Percentiles rank a stretch among this genome's conserved stretches.
Evolutionary conservation across 2,888 invertebrate genomes (phyloP).

Genomic region (Sphaeridia pumilis): DNA sequence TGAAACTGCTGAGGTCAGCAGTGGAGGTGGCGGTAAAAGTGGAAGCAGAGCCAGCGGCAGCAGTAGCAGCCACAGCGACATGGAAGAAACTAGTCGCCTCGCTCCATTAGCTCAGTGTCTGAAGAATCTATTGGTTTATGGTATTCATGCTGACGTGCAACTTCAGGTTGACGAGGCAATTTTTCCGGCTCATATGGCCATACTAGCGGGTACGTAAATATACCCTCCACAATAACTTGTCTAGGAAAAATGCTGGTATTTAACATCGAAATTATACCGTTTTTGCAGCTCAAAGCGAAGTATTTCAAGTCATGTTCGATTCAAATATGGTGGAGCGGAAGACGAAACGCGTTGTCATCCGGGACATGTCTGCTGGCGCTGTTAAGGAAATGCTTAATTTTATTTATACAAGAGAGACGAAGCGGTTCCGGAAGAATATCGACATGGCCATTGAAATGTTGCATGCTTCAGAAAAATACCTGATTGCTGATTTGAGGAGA

Average conservation of each 20-base stretch:
- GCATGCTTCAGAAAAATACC: constrained; percentile 13
- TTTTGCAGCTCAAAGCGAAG: constrained; percentile 15
- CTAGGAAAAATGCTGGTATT: not conserved
- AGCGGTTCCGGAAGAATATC: constrained; percentile 8
- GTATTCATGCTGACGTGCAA: constrained; percentile 11
- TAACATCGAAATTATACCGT: not conserved
- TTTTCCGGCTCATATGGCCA: constrained; percentile 14
- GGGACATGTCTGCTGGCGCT: constrained; percentile 9
- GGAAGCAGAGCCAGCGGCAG: not conserved
- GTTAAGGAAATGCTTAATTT: constrained; percentile 15
- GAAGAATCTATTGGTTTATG: constrained; percentile 9
- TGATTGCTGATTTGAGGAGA: constrained; percentile 8
- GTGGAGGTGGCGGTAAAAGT: not conserved
- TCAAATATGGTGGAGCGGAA: constrained; percentile 14
- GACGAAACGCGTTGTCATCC: constrained; percentile 13
- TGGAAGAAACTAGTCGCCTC: not conserved
- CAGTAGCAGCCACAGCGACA: too few relatives aligned
- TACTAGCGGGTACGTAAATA: constrained; percentile 4
- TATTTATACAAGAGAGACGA: constrained; percentile 9
- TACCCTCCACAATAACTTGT: not conserved
- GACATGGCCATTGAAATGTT: constrained; percentile 17
- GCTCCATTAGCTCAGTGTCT: not conserved
- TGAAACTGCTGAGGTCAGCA: not conserved
- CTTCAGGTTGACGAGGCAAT: constrained; percentile 8
- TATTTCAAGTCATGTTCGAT: constrained; percentile 15